A percentile compares a stretch with the other conserved stretches of the same genome.
These are phyloP conservation scores for Macropus fuliginosus DNA, from an alignment of 2,797 vertebrate genomes.

Conservation along the genomic window DNA sequence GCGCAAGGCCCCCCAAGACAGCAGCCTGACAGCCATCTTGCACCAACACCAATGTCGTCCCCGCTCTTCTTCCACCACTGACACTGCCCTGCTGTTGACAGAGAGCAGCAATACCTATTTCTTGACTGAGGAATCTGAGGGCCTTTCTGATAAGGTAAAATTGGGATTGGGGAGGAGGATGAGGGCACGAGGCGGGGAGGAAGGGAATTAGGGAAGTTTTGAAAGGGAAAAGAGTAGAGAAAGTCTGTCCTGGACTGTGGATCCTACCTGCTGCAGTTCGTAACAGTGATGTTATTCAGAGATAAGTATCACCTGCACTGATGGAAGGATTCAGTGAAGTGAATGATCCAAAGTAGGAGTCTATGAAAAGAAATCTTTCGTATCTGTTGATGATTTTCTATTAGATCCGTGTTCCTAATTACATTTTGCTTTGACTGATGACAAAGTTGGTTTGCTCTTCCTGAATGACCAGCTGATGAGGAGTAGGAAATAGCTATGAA, in stretches of 20 bases:
- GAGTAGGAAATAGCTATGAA: background rate
- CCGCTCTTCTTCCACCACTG: conserved; percentile 89
- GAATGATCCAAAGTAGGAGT: conserved; percentile 16
- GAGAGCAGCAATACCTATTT: conserved; percentile 82
- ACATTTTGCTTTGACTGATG: background rate
- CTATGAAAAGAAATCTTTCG: background rate
- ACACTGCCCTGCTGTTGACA: conserved; percentile 86
- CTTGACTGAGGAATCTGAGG: conserved; percentile 84
- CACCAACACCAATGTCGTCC: conserved; percentile 89
- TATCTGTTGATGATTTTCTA: background rate
- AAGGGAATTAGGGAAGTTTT: background rate
- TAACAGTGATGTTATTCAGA: background rate
- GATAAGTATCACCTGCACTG: background rate
- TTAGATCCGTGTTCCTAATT: conserved; percentile 10
- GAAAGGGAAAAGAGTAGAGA: background rate
- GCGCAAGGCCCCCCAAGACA: conserved; percentile 86
- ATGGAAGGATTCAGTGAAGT: background rate
- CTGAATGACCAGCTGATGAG: background rate
- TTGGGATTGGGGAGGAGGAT: accelerated
- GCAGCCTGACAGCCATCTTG: conserved; percentile 87
- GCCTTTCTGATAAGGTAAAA: conserved; percentile 85
- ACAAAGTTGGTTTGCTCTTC: conserved; percentile 22
- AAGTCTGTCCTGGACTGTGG: background rate
- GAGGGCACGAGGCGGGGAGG: background rate
- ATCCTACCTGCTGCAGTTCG: no score